Evolutionary conservation across 2,113 vertebrate species (phyloP), one percentile per base, ranked within the genome.

Genomic region (Copsychus sechellarum): DNA sequence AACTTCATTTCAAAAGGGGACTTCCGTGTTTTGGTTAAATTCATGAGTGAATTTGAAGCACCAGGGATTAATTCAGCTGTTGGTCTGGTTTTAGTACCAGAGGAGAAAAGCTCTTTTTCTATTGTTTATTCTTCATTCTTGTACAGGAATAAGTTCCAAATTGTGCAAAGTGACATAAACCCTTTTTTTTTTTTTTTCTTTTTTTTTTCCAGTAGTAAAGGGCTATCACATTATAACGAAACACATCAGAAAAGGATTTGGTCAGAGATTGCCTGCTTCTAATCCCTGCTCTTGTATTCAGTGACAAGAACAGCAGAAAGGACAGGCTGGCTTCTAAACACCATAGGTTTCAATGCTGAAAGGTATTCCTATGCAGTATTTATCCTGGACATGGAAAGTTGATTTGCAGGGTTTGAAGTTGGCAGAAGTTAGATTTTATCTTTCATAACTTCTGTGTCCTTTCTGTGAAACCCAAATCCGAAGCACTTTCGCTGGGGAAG

Each of bases 231-330:
- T 92, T 89, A 50, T 85, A 95, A 85, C 11, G 1, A 85, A 92
- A 61, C 31, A 79, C 89, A 79, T 79, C 73, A 89, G 70, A 81
- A 91, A 93, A 85, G 73, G 87, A 82, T 94, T 91, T 79, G 89
- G 50, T 61, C 81, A 89, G 81, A 94, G 78, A 62, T 21, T 91
- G 93, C 50, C 84, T 82, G 84, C 74, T 54, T 70, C 33, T 95
- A 93, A 94, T 80, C 89, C 73, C 73, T 65, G 57, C 62, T 70
- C 62, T 84, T 57, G 45, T 34, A 72, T 65, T 81, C 81, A 53
- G 81, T 45, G 66, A 58, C 9, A 7, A 76, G 83, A 92, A 20
- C 54, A 88, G 58, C 70, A 85, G 54, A 62, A 87, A 80, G 70
- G 62, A 43, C 7, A 20, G 62, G 31, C 78, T 73, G 58, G 36